phyloP scores from a whole-genome alignment of 2,888 invertebrate species.

The Halocaridina rubra region DNA sequence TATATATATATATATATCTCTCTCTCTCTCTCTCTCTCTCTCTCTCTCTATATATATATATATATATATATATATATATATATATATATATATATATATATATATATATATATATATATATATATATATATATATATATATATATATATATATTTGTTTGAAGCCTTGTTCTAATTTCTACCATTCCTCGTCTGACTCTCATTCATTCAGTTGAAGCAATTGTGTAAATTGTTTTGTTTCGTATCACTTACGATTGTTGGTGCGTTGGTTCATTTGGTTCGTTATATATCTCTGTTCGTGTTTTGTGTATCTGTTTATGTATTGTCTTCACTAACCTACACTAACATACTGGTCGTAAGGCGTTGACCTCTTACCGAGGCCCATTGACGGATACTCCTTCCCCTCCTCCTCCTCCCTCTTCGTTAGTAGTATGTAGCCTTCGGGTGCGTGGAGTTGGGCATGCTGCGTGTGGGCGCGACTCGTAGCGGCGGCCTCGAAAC shows the following conservation, averaged over 20 bases:
- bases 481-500: background rate
- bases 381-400: slow-evolving; percentile 51
- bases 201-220: too few species aligned
- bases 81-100: background rate
- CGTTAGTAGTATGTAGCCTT: background rate
- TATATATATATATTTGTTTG: background rate
- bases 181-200: too few species aligned
- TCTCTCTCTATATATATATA: background rate
- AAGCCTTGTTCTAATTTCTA: too few species aligned
- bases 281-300: too few species aligned
- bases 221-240: too few species aligned
- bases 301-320: too few species aligned
- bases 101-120: background rate
- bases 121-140: background rate
- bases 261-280: too few species aligned
- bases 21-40: background rate
- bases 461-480: background rate
- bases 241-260: too few species aligned
- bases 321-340: slow-evolving; percentile 66
- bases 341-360: slow-evolving; percentile 66
- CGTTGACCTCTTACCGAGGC: slow-evolving; percentile 65
- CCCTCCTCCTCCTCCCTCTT: slow-evolving; percentile 7
- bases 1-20: too few species aligned
- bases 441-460: background rate
- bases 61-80: background rate